A percentile compares a stretch with the other conserved stretches of the same genome.
Conservation (phyloP, 2,888 invertebrate species). For the Agrotis ipsilon region DNA sequence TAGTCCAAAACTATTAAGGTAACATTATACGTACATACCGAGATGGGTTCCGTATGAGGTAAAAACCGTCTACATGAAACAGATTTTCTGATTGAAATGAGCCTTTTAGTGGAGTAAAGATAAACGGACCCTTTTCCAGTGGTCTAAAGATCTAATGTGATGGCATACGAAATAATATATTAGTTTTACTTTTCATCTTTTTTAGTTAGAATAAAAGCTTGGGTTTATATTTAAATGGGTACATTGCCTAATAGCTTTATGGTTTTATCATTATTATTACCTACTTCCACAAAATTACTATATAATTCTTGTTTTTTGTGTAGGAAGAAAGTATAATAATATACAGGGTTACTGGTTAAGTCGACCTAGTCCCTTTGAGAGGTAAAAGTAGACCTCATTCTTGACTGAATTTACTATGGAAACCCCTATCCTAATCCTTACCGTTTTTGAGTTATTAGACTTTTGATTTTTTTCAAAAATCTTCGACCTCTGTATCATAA, state of each 20-base stretch:
- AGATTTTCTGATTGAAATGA: slow-evolving; percentile 60
- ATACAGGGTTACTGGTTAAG: no score
- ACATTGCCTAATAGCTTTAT: not conserved
- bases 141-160: slow-evolving; percentile 32
- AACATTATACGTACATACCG: not conserved
- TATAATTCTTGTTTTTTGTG: not conserved
- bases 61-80: slow-evolving; percentile 28
- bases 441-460: no score
- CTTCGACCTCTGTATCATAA: no score
- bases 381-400: no score
- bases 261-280: not conserved
- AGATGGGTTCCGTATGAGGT: slow-evolving; percentile 1
- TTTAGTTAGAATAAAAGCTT: not conserved
- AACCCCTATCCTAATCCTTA: no score
- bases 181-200: slow-evolving; percentile 10
- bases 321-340: not conserved
- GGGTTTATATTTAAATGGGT: not conserved
- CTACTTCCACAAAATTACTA: not conserved
- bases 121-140: slow-evolving; percentile 45
- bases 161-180: slow-evolving; percentile 17
- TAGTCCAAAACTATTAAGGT: not conserved
- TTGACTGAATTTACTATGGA: no score
- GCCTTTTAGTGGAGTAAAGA: slow-evolving; percentile 56
- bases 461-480: no score
- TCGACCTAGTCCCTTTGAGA: no score